phyloP scores from a whole-genome alignment of 2,113 vertebrate genomes.

The Zingel zingel region DNA sequence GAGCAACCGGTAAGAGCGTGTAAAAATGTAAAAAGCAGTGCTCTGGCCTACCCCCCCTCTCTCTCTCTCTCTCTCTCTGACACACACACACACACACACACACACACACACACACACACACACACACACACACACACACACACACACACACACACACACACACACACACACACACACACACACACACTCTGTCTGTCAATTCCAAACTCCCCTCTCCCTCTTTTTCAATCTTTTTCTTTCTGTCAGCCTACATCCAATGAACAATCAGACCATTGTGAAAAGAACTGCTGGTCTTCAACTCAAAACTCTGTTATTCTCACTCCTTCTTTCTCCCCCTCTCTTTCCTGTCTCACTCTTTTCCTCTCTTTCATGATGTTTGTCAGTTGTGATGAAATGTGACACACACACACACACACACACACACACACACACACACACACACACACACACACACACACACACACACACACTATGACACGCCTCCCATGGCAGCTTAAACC shows the following conservation, averaged over 20 bases:
- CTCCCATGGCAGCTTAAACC: conserved; percentile 50
- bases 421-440: conserved; percentile 49
- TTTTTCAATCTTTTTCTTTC: conserved; percentile 63
- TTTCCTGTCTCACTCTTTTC: conserved; percentile 24
- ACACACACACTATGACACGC: conserved; percentile 10
- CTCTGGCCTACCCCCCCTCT: conserved; percentile 22
- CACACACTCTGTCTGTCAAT: conserved; percentile 39
- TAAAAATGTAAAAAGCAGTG: conserved; percentile 74
- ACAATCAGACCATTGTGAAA: conserved; percentile 75
- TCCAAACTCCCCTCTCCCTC: conserved; percentile 40
- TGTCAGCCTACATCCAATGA: conserved; percentile 52
- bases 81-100: conserved; percentile 36
- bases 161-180: not conserved
- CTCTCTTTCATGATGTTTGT: conserved; percentile 56
- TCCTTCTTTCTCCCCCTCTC: not conserved
- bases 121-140: conserved; percentile 31
- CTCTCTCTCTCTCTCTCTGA: too few relatives aligned
- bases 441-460: not conserved
- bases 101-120: not conserved
- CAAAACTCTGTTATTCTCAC: conserved; percentile 32
- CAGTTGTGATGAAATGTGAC: conserved; percentile 72
- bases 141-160: conserved; percentile 19
- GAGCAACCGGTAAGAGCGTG: conserved; percentile 69
- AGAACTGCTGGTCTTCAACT: conserved; percentile 57
- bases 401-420: conserved; percentile 53